phyloP scores from a whole-genome alignment of 2,113 vertebrate species.

The Tupaia tana region DNA sequence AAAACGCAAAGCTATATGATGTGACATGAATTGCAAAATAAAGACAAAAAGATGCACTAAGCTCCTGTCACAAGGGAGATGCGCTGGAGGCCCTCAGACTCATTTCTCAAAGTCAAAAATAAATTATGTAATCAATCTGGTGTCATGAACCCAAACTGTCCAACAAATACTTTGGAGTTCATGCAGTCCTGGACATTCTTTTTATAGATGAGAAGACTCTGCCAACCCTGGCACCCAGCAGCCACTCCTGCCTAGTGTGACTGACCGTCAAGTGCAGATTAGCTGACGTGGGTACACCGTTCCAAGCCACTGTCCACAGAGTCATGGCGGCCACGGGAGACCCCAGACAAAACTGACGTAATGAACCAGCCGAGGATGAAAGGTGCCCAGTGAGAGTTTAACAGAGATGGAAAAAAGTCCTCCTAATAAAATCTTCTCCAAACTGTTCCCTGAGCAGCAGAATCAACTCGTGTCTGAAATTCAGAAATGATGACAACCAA shows the following conservation, averaged over 20 bases:
- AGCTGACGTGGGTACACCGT: slow-evolving; percentile 65
- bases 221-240: slow-evolving; percentile 63
- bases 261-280: slow-evolving; percentile 61
- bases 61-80: slow-evolving; percentile 11
- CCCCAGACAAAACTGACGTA: background rate
- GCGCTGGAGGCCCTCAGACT: slow-evolving; percentile 42
- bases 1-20: slow-evolving; percentile 24
- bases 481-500: background rate
- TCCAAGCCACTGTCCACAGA: background rate
- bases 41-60: background rate
- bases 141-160: slow-evolving; percentile 69
- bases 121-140: slow-evolving; percentile 74
- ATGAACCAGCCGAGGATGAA: background rate
- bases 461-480: background rate
- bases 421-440: background rate
- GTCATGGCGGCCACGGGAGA: background rate
- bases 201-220: slow-evolving; percentile 85
- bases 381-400: background rate
- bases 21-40: background rate
- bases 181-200: slow-evolving; percentile 78
- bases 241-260: slow-evolving; percentile 56
- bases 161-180: slow-evolving; percentile 83
- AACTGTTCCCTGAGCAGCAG: background rate
- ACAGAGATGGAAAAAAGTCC: background rate
- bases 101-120: slow-evolving; percentile 76